phyloP scores from a whole-genome alignment of 1,140 invertebrate species.

The Leptinotarsa defecta region DNA sequence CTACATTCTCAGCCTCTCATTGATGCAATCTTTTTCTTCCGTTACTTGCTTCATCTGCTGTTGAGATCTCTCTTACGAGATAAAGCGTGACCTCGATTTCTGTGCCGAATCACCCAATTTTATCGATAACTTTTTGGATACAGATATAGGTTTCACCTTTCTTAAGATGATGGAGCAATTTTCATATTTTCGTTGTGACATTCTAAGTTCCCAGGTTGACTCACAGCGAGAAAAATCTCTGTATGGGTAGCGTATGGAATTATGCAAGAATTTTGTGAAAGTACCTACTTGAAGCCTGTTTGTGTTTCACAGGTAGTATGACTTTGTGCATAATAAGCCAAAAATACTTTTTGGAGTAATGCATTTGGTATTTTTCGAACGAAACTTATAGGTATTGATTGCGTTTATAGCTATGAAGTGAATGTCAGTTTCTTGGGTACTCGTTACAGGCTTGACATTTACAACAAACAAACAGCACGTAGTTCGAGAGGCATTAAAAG shows the following conservation, averaged over 20 bases:
- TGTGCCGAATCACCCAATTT: background rate
- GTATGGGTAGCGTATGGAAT: background rate
- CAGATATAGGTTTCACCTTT: background rate
- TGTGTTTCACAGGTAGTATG: background rate
- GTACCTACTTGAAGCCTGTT: background rate
- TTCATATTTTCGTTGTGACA: background rate
- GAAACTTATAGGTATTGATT: background rate
- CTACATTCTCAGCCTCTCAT: too few species aligned
- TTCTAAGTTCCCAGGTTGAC: background rate
- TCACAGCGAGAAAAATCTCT: background rate
- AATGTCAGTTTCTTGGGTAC: background rate
- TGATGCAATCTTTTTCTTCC: background rate
- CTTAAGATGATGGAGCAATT: too few species aligned
- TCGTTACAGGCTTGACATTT: background rate
- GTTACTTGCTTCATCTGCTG: constrained; percentile 1
- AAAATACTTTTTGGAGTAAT: background rate
- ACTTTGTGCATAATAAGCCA: background rate
- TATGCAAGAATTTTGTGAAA: constrained; percentile 37
- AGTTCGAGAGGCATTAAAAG: background rate
- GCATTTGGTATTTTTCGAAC: background rate
- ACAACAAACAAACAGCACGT: background rate
- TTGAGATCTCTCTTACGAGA: constrained; percentile 1
- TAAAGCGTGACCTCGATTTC: background rate
- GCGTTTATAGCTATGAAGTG: background rate
- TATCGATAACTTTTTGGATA: background rate